phyloP scores from a whole-genome alignment of 2,113 vertebrate species.

The Lutjanus erythropterus region DNA sequence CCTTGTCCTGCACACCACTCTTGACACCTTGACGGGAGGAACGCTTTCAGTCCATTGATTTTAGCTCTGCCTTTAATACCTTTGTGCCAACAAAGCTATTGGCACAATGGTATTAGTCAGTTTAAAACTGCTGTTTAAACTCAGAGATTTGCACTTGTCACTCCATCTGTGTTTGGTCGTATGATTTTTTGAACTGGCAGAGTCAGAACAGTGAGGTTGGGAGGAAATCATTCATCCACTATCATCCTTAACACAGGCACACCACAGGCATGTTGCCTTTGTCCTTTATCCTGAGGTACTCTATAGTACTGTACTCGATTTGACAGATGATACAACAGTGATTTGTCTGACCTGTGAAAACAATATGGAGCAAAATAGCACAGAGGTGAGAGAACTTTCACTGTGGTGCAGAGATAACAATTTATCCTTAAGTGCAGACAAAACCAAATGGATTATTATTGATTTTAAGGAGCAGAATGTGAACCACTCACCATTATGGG shows the following conservation, averaged over 20 bases:
- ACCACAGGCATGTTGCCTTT: background rate
- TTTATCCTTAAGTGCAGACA: background rate
- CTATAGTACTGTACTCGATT: too few relatives aligned
- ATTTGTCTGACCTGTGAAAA: background rate
- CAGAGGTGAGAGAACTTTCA: background rate
- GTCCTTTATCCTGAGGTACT: too few relatives aligned
- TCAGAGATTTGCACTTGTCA: background rate
- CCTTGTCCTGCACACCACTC: background rate
- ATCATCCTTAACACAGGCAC: background rate
- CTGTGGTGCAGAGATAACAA: background rate
- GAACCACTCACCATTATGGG: background rate
- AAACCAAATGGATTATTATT: constrained; percentile 20
- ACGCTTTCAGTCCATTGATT: constrained; percentile 17
- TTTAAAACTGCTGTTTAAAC: constrained; percentile 1
- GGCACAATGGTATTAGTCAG: background rate
- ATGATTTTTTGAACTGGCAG: background rate
- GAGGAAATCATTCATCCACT: background rate
- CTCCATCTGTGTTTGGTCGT: background rate
- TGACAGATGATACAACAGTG: background rate
- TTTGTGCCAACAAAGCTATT: background rate
- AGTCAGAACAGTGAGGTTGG: background rate
- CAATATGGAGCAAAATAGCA: background rate
- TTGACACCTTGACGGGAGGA: background rate
- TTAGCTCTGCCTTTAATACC: constrained; percentile 10
- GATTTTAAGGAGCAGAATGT: constrained; percentile 10